Conservation (phyloP, 1,140 invertebrate genomes). For the Spodoptera litura region DNA sequence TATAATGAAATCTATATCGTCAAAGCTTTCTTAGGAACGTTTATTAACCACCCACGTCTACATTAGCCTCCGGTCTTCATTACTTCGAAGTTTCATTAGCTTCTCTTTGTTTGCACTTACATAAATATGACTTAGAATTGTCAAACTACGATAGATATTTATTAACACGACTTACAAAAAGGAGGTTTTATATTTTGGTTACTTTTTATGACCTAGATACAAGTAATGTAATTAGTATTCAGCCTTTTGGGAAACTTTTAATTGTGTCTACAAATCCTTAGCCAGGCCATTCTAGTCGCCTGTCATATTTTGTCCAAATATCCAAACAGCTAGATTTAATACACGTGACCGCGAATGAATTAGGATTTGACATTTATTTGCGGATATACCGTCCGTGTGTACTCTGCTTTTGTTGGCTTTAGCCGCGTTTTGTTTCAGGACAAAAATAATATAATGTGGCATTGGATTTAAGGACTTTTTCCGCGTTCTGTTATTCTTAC, state of each 20-base stretch:
- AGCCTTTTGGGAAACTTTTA: background rate
- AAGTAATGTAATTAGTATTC: too few species aligned
- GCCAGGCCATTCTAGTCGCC: background rate
- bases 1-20: background rate
- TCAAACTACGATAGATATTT: background rate
- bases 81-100: background rate
- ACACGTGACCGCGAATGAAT: slow-evolving; percentile 33
- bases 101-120: background rate
- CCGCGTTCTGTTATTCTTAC: slow-evolving; percentile 15
- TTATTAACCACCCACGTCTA: background rate
- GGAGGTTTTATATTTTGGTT: too few species aligned
- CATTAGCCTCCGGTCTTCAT: background rate
- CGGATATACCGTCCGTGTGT: slow-evolving; percentile 7
- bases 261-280: background rate
- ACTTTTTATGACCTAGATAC: too few species aligned
- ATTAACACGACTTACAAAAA: background rate
- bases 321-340: slow-evolving; percentile 1
- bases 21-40: background rate
- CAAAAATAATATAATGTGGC: slow-evolving; percentile 7
- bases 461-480: slow-evolving; percentile 18
- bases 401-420: slow-evolving; percentile 15
- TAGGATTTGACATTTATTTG: slow-evolving; percentile 35
- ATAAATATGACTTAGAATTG: background rate
- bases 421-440: slow-evolving; percentile 14
- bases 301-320: slow-evolving; percentile 18